phyloP scores from a whole-genome alignment of 1,140 invertebrate genomes.

The Agrilus planipennis region DNA sequence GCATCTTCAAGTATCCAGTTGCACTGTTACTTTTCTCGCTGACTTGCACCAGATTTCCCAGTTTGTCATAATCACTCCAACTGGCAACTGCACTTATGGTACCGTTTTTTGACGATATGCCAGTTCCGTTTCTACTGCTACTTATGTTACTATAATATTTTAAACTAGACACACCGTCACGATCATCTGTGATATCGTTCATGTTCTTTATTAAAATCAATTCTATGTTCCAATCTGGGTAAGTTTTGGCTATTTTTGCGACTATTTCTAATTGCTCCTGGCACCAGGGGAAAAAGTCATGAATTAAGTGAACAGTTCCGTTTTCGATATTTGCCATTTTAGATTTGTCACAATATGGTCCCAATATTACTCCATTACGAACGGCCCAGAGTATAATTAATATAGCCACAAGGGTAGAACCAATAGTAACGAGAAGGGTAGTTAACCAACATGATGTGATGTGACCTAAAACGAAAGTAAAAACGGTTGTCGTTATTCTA shows the following conservation, averaged over 20 bases:
- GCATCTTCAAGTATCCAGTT: no score
- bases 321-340: background rate
- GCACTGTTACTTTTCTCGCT: no score
- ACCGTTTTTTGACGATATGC: no score
- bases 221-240: slow-evolving; percentile 7
- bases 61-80: no score
- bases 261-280: slow-evolving; percentile 16
- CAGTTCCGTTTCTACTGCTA: no score
- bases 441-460: slow-evolving; percentile 23
- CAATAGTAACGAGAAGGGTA: slow-evolving; percentile 13
- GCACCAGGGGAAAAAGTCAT: slow-evolving; percentile 16
- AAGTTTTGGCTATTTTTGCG: slow-evolving; percentile 16
- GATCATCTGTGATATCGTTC: slow-evolving; percentile 1
- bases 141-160: no score
- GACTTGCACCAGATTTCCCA: no score
- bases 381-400: slow-evolving; percentile 18
- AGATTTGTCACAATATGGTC: slow-evolving; percentile 4
- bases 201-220: slow-evolving; percentile 4
- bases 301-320: slow-evolving; percentile 18
- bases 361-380: background rate
- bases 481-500: background rate
- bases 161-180: no score
- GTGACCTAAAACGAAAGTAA: slow-evolving; percentile 23
- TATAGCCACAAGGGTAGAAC: slow-evolving; percentile 19
- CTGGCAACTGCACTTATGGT: no score